phyloP scores from a whole-genome alignment of 2,113 vertebrate species.

The Actinemys pallida region DNA sequence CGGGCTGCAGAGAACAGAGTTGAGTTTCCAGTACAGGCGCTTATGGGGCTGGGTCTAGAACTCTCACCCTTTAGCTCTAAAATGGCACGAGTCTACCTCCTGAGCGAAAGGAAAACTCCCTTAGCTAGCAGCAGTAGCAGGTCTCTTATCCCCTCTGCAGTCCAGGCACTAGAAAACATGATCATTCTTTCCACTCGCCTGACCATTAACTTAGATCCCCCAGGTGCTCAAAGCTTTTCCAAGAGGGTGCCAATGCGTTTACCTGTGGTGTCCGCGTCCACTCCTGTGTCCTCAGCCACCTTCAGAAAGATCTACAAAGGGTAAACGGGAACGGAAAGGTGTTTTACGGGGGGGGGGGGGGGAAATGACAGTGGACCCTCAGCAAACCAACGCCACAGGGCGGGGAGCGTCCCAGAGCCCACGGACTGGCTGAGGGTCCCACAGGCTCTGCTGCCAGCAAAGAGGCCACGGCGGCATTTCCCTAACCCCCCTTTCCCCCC shows the following conservation, averaged over 20 bases:
- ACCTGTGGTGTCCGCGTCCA: slow-evolving; percentile 67
- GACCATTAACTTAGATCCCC: neutral
- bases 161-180: neutral
- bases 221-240: neutral
- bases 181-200: neutral
- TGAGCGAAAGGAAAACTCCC: neutral
- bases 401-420: neutral
- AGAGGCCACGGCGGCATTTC: neutral
- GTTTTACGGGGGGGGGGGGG: neutral
- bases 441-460: neutral
- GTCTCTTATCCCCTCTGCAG: neutral
- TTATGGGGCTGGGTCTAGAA: neutral
- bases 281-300: slow-evolving; percentile 79
- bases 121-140: neutral
- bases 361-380: neutral
- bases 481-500: rapidly evolving
- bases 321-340: neutral
- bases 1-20: neutral
- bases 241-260: neutral
- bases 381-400: neutral
- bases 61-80: neutral
- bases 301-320: slow-evolving; percentile 88
- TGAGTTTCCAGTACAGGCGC: neutral
- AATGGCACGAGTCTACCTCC: neutral
- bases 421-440: neutral